Conservation (phyloP, 2,888 invertebrate genomes). For the Rotaria socialis region DNA sequence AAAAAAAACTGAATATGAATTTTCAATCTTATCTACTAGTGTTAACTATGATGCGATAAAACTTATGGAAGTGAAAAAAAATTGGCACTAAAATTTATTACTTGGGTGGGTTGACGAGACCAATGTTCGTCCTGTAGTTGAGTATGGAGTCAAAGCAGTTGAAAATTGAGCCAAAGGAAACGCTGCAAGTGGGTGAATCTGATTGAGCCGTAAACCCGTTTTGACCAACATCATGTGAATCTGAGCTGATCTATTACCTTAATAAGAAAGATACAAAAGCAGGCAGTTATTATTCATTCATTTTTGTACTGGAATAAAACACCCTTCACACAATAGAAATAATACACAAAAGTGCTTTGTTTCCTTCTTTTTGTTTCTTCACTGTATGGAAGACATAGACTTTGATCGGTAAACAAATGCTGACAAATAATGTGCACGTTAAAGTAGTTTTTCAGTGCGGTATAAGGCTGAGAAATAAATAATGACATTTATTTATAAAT, state of each 20-base stretch:
- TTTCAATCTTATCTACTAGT: background rate
- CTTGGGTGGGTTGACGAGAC: background rate
- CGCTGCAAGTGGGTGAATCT: background rate
- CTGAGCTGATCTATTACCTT: background rate
- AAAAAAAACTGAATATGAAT: too few species aligned
- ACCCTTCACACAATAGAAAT: too few species aligned
- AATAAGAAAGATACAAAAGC: background rate
- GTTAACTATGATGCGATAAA: background rate
- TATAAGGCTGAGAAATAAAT: too few species aligned
- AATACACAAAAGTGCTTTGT: too few species aligned
- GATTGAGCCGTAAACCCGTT: background rate
- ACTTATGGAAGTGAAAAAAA: background rate
- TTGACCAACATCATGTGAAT: background rate
- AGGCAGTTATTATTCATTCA: too few species aligned
- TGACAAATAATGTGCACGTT: too few species aligned
- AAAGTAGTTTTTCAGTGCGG: too few species aligned
- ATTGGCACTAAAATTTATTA: background rate
- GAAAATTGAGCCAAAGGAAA: background rate
- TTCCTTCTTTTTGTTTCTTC: too few species aligned
- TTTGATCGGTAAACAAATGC: too few species aligned
- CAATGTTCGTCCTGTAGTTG: background rate
- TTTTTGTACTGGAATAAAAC: too few species aligned
- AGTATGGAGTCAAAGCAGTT: background rate
- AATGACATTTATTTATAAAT: too few species aligned
- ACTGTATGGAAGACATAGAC: too few species aligned